A percentile compares a stretch with the other conserved stretches of the same genome.
Conservation (phyloP, 2,797 vertebrate genomes). For the Micropoecilia bifurca region DNA sequence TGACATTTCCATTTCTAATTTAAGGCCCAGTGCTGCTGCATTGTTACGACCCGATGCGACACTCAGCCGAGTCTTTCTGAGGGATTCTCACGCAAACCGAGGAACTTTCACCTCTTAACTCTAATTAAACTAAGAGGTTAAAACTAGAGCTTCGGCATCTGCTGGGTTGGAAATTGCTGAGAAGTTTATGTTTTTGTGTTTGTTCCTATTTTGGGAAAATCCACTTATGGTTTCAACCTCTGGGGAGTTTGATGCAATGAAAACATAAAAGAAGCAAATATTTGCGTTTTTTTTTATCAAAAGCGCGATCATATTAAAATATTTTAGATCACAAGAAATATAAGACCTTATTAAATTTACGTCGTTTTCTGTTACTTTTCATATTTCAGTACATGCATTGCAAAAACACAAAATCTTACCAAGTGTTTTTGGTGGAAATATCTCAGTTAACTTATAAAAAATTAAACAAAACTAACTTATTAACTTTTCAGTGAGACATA, state of each 20-base stretch:
- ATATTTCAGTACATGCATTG: not conserved
- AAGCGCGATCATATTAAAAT: not conserved
- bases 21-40: constrained; percentile 49
- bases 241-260: not conserved
- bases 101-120: not conserved
- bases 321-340: not conserved
- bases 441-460: no score
- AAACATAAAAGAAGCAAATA: not conserved
- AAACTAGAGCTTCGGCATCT: not conserved
- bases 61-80: not conserved
- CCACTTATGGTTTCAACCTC: not conserved
- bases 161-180: not conserved
- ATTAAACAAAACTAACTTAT: no score
- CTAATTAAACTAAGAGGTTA: not conserved
- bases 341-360: not conserved
- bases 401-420: no score
- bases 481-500: no score
- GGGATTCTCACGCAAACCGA: not conserved
- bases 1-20: constrained; percentile 82
- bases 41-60: constrained; percentile 34
- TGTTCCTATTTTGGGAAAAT: not conserved
- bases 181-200: constrained; percentile 2
- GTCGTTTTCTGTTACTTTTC: not conserved
- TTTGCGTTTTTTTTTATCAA: not conserved
- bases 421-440: no score